These are phyloP conservation scores for Drosophila funebris DNA, from an alignment of 1,140 invertebrate genomes.

Conservation along the genomic window DNA sequence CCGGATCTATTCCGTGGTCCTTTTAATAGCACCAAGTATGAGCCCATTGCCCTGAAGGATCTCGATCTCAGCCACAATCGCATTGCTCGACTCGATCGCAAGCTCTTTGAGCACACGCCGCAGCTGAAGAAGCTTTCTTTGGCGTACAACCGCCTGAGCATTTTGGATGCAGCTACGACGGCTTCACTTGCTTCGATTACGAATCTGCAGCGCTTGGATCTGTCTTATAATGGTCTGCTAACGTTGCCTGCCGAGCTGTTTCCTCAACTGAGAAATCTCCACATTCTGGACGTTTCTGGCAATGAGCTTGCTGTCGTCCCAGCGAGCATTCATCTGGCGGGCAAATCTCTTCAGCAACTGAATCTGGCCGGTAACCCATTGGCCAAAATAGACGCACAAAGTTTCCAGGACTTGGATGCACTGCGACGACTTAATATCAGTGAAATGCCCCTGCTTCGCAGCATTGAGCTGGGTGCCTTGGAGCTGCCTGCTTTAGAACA, in stretches of 20 bases:
- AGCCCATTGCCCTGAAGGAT: conserved; percentile 87
- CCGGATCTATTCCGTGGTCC: conserved; percentile 86
- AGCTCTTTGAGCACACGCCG: conserved; percentile 89
- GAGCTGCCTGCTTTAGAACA: conserved; percentile 80
- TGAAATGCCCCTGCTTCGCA: conserved; percentile 85
- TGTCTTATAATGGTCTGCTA: conserved; percentile 86
- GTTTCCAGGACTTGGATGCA: conserved; percentile 85
- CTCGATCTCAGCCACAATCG: conserved; percentile 88
- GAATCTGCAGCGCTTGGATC: conserved; percentile 85
- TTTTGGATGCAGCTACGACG: conserved; percentile 86
- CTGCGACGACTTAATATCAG: conserved; percentile 85
- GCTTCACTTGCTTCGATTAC: conserved; percentile 86
- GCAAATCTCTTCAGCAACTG: conserved; percentile 84
- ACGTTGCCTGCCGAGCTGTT: conserved; percentile 84
- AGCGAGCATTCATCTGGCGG: conserved; percentile 84
- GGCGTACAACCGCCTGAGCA: conserved; percentile 88
- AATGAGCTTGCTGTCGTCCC: conserved; percentile 86
- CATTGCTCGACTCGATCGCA: conserved; percentile 87
- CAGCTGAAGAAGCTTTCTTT: conserved; percentile 87
- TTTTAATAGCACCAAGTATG: conserved; percentile 85
- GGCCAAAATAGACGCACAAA: conserved; percentile 85
- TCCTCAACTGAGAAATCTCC: conserved; percentile 84
- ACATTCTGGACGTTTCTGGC: conserved; percentile 85
- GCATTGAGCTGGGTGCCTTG: conserved; percentile 84
- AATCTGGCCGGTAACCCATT: conserved; percentile 86